Percentiles rank a stretch among this genome's conserved stretches.
These are phyloP conservation scores for Cancer borealis DNA, from an alignment of 2,888 invertebrate species.

Conservation along the genomic window DNA sequence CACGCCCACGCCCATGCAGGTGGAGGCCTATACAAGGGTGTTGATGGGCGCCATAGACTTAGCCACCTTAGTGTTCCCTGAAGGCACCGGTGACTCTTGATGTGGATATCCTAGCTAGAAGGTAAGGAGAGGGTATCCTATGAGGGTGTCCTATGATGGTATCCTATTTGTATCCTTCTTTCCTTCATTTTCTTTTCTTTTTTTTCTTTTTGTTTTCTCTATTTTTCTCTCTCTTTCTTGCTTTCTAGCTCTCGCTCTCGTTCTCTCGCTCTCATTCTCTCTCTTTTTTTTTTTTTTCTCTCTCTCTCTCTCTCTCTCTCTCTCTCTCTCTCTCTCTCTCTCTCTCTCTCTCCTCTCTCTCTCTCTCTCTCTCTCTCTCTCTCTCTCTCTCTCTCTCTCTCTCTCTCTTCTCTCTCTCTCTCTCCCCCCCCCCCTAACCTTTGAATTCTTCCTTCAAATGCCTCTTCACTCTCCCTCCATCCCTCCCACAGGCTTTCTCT, in stretches of 20 bases:
- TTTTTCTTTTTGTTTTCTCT: too few species aligned
- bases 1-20: conserved; percentile 86
- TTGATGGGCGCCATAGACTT: conserved; percentile 92
- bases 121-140: conserved; percentile 18
- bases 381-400: conserved; percentile 33
- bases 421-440: neutral
- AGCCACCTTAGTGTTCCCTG: conserved; percentile 83
- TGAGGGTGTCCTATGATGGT: too few species aligned
- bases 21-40: conserved; percentile 92
- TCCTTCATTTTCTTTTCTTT: too few species aligned
- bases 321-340: conserved; percentile 27
- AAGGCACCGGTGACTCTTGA: conserved; percentile 64
- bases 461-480: neutral
- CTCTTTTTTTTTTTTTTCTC: neutral
- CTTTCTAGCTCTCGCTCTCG: too few species aligned
- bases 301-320: neutral
- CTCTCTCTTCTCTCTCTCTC: neutral
- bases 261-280: too few species aligned
- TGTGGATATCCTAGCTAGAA: conserved; percentile 71
- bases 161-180: too few species aligned
- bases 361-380: conserved; percentile 25
- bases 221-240: neutral
- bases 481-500: neutral
- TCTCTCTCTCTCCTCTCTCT: conserved; percentile 11
- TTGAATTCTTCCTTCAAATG: neutral